phyloP scores from a whole-genome alignment of 2,888 invertebrate species.

The Tiliacea aurago region DNA sequence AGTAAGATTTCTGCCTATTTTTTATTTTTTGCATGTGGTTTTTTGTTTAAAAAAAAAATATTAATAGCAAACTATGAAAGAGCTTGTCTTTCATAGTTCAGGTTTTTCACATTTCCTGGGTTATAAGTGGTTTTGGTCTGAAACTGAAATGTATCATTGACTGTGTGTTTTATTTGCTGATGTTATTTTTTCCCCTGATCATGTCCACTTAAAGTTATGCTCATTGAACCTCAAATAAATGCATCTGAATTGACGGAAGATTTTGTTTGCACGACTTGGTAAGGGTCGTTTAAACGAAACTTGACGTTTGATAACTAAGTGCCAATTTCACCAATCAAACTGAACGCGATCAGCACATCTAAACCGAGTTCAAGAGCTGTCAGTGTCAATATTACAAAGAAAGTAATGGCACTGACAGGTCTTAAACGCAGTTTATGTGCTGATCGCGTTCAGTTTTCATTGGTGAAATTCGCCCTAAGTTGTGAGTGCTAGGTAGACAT shows the following conservation, averaged over 20 bases:
- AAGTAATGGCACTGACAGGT: too few relatives aligned
- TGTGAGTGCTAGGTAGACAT: too few relatives aligned
- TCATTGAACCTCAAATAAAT: not conserved
- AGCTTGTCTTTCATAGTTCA: not conserved
- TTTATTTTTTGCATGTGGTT: constrained; percentile 70
- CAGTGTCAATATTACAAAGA: too few relatives aligned
- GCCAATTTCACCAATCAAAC: too few relatives aligned
- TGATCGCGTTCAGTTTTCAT: too few relatives aligned
- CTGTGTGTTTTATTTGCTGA: constrained; percentile 27
- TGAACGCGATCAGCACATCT: too few relatives aligned
- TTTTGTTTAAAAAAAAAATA: too few relatives aligned
- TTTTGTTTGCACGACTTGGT: not conserved
- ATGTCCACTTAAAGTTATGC: not conserved
- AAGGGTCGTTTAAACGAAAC: not conserved
- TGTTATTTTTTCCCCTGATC: not conserved
- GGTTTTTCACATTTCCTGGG: not conserved
- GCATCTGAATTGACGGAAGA: not conserved
- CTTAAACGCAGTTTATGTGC: too few relatives aligned
- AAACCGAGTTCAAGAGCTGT: too few relatives aligned
- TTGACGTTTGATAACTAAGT: not conserved
- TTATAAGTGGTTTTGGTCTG: not conserved
- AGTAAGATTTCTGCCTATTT: constrained; percentile 81
- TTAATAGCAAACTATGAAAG: too few relatives aligned
- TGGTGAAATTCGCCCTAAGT: too few relatives aligned
- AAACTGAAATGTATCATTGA: not conserved